Evolutionary conservation across 2,888 invertebrate species (phyloP).

Genomic region (Drosophila mimica): DNA sequence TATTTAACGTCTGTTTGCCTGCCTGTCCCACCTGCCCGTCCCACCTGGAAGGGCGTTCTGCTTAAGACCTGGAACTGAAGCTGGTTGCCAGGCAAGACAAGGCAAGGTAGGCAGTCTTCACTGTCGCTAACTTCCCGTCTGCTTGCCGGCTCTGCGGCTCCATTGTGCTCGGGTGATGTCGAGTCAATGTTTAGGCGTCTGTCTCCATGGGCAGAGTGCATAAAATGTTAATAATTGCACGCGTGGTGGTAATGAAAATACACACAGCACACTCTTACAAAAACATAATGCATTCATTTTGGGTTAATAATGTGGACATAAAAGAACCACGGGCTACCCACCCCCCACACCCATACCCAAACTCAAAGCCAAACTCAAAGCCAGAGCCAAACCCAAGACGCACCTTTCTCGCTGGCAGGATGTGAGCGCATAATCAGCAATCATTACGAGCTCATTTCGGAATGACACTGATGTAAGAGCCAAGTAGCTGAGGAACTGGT

Average conservation of each 20-base stretch:
- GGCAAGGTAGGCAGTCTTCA: constrained; percentile 1
- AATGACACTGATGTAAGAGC: constrained; percentile 18
- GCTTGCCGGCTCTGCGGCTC: constrained; percentile 18
- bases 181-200: constrained; percentile 33
- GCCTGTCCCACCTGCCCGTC: constrained; percentile 1
- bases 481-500: neutral
- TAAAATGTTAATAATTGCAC: constrained; percentile 79
- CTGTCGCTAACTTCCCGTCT: constrained; percentile 61
- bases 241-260: constrained; percentile 76
- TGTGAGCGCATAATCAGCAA: constrained; percentile 41
- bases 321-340: constrained; percentile 23
- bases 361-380: neutral
- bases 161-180: constrained; percentile 53
- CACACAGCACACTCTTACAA: constrained; percentile 34
- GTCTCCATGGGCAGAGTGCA: constrained; percentile 56
- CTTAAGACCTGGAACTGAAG: neutral
- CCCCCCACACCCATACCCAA: neutral
- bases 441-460: constrained; percentile 42
- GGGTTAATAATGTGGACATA: constrained; percentile 71
- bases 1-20: constrained; percentile 59
- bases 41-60: neutral
- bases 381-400: neutral
- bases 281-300: constrained; percentile 72
- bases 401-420: constrained; percentile 10
- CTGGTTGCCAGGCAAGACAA: neutral